Percentiles rank a stretch among this genome's conserved stretches.
Evolutionary conservation across 2,797 vertebrate genomes (phyloP).

Genomic region (Acanthurus leucopareius): DNA sequence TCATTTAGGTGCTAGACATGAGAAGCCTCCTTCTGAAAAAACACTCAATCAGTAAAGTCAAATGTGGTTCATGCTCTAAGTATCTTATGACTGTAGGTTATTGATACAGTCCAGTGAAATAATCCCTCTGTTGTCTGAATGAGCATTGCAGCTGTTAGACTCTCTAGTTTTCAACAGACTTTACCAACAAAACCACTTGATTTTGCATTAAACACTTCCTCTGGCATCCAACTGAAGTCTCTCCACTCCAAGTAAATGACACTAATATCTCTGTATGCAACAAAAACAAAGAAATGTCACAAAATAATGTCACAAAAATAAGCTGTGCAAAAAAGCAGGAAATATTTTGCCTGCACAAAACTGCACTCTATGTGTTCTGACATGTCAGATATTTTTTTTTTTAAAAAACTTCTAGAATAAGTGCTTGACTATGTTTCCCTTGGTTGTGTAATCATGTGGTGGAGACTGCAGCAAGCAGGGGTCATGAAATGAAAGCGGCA

Average conservation of each 20-base stretch:
- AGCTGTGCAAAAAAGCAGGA: neutral
- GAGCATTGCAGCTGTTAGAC: conserved; percentile 23
- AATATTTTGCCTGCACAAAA: conserved; percentile 1
- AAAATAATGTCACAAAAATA: conserved; percentile 6
- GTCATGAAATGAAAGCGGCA: conserved; percentile 18
- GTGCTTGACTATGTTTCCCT: conserved; percentile 2
- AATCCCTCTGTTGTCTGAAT: conserved; percentile 17
- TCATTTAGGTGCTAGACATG: neutral
- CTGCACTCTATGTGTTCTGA: neutral
- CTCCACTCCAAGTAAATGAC: conserved; percentile 15
- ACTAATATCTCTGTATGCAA: conserved; percentile 13
- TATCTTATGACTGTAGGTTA: conserved; percentile 1
- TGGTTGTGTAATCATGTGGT: neutral
- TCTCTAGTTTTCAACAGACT: conserved; percentile 23
- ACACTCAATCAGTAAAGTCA: neutral
- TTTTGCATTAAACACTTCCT: conserved; percentile 38
- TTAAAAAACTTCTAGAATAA: conserved; percentile 13
- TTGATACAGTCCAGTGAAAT: conserved; percentile 20
- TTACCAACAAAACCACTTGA: conserved; percentile 38
- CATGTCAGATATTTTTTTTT: conserved; percentile 2
- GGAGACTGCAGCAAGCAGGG: conserved; percentile 19
- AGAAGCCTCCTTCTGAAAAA: neutral
- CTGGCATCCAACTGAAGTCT: conserved; percentile 26
- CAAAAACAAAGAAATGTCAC: conserved; percentile 15
- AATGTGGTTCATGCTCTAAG: neutral